Evolutionary conservation across 1,140 invertebrate species (phyloP), one percentile per base, ranked within the genome.

Genomic region (Lasioglossum baleicum): DNA sequence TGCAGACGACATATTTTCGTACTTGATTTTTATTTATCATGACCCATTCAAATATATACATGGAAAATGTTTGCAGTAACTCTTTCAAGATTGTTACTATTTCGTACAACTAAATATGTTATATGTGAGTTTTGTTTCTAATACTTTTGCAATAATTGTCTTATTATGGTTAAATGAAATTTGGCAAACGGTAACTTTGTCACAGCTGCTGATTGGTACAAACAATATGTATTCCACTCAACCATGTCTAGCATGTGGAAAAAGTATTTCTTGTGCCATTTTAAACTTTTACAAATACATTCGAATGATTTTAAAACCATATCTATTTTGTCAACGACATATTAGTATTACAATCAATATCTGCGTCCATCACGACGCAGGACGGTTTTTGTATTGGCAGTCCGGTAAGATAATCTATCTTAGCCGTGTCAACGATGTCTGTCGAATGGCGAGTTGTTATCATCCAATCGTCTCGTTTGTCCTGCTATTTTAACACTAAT

Each of bases 321-420:
- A 66, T 63, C 66, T 87, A 87, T 82, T 63, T 74, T 70, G 60
- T 90, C 87, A 44, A 90, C 83, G 7, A 64, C 88, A 89, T 90
- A 65, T 80, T 73, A 51, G 83, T 72, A 80, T 90, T 90, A 70
- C 89, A 89, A 44, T 88, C 75, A 44, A 84, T n/a, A n/a, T n/a
- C n/a, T n/a, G n/a, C n/a, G n/a, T n/a, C n/a, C n/a, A n/a, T n/a
- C n/a, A n/a, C 44, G 31, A 90, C 77, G 40, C 80, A 85, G 31
- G 58, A 75, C 26, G 83, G 81, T 86, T 89, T 89, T 61, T 77
- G 66, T 60, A 75, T 84, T 73, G 83, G 67, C 61, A 81, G 58
- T 17, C 65, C 64, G 8, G 76, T 84, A 60, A 42, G 58, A 73
- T 70, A 82, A 67, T 83, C 15, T 80, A 58, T 81, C 73, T 85